Base-by-base conservation (phyloP, 2,797 vertebrate genomes). In the Taeniopygia guttata region DNA sequence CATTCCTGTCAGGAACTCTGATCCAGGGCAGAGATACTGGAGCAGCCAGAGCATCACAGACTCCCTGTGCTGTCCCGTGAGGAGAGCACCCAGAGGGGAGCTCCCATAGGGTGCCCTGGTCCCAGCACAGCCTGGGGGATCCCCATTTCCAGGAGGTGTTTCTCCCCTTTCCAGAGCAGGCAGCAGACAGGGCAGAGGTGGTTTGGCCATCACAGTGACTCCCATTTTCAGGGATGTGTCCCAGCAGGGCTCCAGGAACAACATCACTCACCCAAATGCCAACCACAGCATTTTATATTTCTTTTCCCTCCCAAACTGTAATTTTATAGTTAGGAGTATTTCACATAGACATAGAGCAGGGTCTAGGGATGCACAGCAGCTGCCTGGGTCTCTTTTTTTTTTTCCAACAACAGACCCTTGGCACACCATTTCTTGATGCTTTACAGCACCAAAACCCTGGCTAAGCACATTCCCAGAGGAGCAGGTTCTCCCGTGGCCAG, bases 301-400 rank as follows among this genome's bases (percentile, higher is more conserved):
- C 32, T 42, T 43, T 66, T 30, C 48, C 18, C 58, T n/a, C 77
- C 48, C 36, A 52, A 48, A 16, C 3, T 0, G 0, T 38, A 8
- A 25, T 22, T 84, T 69, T 46, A 27, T 15, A 18, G 27, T 66
- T 13, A 46, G 58, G n/a, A 74, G 9, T 36, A 60, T 38, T 58
- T 77, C 49, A 59, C 0, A 0, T 0, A 16, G 38, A 40, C 20
- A 49, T 1, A 2, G n/a, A 59, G 10, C 32, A 13, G 25, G 60
- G n/a, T 26, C 40, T 18, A 4, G 51, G 59, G 67, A 32, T 10
- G 22, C 42, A 13, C 56, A 46, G 16, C 9, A 2, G 22, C 25
- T 51, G 14, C 46, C 59, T 34, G 46, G n/a, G 14, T 59, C 26
- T 79, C 1, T 8, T 25, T 19, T 54, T 29, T n/a, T 26, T 27